Percentiles rank a stretch among this genome's conserved stretches.
phyloP scores from a whole-genome alignment of 2,113 vertebrate species.

The Eclectus roratus region DNA sequence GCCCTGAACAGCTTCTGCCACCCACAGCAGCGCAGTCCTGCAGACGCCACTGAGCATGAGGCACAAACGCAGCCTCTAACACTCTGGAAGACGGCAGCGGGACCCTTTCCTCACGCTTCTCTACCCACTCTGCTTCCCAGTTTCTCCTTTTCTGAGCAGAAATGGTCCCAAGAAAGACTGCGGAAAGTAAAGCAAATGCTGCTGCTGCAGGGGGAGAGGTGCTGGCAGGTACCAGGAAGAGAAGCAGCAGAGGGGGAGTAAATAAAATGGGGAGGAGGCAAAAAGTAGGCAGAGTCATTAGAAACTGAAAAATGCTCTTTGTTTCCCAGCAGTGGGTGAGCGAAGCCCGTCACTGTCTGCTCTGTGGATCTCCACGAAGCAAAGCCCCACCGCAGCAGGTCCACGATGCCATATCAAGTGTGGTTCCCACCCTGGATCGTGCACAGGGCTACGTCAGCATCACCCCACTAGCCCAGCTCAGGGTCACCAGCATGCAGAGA shows the following conservation, averaged over 20 bases:
- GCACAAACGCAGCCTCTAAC: accelerated
- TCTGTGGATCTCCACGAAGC: background rate
- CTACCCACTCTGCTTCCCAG: accelerated
- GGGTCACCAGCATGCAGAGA: background rate
- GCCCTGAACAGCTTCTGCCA: background rate
- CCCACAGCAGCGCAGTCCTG: background rate
- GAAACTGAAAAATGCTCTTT: background rate
- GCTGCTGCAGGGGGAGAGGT: background rate
- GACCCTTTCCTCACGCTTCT: background rate
- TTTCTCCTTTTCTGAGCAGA: background rate
- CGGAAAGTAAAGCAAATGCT: background rate
- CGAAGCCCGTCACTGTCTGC: background rate
- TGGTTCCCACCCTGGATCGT: background rate
- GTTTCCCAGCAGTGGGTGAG: background rate
- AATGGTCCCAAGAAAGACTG: background rate
- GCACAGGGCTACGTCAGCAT: background rate
- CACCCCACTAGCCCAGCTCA: background rate
- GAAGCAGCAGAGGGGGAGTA: background rate
- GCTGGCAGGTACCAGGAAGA: background rate
- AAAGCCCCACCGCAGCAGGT: accelerated
- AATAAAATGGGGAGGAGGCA: background rate
- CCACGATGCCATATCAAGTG: accelerated
- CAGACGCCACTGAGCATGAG: background rate
- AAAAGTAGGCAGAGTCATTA: background rate
- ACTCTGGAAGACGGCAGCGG: accelerated